These are phyloP conservation scores for Nymphalis polychloros DNA, from an alignment of 2,888 invertebrate species.

Conservation along the genomic window DNA sequence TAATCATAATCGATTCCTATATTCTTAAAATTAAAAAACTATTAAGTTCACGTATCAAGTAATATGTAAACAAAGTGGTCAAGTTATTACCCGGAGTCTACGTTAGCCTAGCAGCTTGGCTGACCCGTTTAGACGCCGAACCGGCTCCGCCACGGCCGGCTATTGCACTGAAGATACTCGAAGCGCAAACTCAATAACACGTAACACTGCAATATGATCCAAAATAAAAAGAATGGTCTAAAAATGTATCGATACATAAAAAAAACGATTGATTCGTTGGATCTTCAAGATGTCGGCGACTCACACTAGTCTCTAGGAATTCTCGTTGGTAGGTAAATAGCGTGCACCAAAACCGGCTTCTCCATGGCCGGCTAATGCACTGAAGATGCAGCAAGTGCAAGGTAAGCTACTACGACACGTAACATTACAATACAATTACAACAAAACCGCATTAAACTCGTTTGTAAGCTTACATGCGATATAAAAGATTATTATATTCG, in stretches of 20 bases:
- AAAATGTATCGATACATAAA: background rate
- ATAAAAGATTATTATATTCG: no score
- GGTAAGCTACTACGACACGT: constrained; percentile 47
- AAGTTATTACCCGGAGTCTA: constrained; percentile 2
- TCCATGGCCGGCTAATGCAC: constrained; percentile 63
- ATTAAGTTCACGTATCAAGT: no score
- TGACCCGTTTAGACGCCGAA: constrained; percentile 32
- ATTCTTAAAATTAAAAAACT: no score
- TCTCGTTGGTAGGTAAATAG: constrained; percentile 1
- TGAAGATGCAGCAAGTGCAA: constrained; percentile 63
- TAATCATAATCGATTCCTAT: no score
- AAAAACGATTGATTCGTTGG: background rate
- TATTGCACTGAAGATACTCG: constrained; percentile 71
- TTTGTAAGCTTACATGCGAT: constrained; percentile 9
- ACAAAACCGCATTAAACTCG: constrained; percentile 35
- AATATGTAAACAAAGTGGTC: background rate
- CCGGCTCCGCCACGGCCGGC: constrained; percentile 53
- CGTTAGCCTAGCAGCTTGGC: constrained; percentile 11
- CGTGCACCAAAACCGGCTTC: constrained; percentile 38
- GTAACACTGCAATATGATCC: constrained; percentile 43
- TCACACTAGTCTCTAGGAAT: constrained; percentile 3
- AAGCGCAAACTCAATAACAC: constrained; percentile 57
- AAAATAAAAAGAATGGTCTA: background rate
- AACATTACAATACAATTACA: constrained; percentile 59
- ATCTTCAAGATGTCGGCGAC: background rate